Percentiles rank a stretch among this genome's conserved stretches.
Evolutionary conservation across 2,888 invertebrate genomes (phyloP).

Genomic region (Herminia tarsipennalis): DNA sequence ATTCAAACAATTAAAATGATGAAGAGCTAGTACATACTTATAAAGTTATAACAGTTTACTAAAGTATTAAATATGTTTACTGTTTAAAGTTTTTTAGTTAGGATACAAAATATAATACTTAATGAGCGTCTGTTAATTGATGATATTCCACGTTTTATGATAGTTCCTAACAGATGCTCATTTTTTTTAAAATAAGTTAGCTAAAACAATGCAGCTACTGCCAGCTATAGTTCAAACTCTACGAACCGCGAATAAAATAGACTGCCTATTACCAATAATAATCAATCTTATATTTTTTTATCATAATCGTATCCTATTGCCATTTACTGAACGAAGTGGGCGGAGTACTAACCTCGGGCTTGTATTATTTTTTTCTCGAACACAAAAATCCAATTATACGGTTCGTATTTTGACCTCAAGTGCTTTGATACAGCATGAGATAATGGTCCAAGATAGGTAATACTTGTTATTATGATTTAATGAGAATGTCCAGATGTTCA

Average conservation of each 20-base stretch:
- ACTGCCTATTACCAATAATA: constrained; percentile 1
- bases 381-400: constrained; percentile 11
- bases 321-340: constrained; percentile 12
- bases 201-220: too few species aligned
- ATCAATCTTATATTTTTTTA: constrained; percentile 4
- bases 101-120: too few species aligned
- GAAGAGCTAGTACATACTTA: too few species aligned
- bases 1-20: too few species aligned
- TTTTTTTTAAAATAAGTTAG: too few species aligned
- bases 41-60: too few species aligned
- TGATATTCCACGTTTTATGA: too few species aligned
- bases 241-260: constrained; percentile 6
- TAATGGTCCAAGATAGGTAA: constrained; percentile 1
- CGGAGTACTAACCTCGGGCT: constrained; percentile 5
- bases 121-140: too few species aligned
- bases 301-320: constrained; percentile 7
- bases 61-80: too few species aligned
- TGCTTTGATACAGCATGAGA: constrained; percentile 1
- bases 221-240: background rate
- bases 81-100: too few species aligned
- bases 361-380: background rate
- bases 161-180: too few species aligned
- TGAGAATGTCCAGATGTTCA: too few species aligned
- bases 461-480: background rate
- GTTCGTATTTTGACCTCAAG: constrained; percentile 1